Percentiles rank a stretch among this genome's conserved stretches.
Conservation (phyloP, 1,140 invertebrate genomes). For the Drepana arcuata region DNA sequence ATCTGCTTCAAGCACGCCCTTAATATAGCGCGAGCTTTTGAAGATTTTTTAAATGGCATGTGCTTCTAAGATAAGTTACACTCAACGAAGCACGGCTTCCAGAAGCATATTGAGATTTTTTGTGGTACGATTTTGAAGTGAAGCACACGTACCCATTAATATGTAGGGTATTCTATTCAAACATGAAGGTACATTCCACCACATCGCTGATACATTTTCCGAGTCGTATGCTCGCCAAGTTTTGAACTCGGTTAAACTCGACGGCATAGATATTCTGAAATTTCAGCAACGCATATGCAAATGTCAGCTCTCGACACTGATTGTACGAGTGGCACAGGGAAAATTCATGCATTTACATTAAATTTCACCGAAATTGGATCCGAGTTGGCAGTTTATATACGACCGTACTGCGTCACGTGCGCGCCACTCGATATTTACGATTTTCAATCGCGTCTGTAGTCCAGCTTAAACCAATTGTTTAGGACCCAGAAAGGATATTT, state of each 20-base stretch:
- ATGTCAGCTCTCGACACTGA: constrained; percentile 68
- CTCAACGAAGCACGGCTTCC: too few species aligned
- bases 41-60: constrained; percentile 26
- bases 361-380: constrained; percentile 65
- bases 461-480: too few species aligned
- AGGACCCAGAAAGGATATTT: too few species aligned
- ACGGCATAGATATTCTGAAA: constrained; percentile 59
- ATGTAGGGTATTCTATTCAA: too few species aligned
- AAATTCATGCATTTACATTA: constrained; percentile 70
- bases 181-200: constrained; percentile 36
- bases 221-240: constrained; percentile 41
- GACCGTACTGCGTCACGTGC: constrained; percentile 43
- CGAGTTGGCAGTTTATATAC: constrained; percentile 49
- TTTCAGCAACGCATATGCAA: constrained; percentile 65
- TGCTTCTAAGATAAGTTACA: constrained; percentile 36
- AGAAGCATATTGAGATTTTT: too few species aligned
- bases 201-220: constrained; percentile 39
- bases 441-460: constrained; percentile 51
- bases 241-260: constrained; percentile 59
- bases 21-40: constrained; percentile 30
- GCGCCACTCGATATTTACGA: constrained; percentile 51
- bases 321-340: constrained; percentile 63
- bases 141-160: too few species aligned
- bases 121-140: too few species aligned
- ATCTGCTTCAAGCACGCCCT: constrained; percentile 36